Evolutionary conservation across 2,888 invertebrate genomes (phyloP).

Genomic region (Athripsodes cinereus): DNA sequence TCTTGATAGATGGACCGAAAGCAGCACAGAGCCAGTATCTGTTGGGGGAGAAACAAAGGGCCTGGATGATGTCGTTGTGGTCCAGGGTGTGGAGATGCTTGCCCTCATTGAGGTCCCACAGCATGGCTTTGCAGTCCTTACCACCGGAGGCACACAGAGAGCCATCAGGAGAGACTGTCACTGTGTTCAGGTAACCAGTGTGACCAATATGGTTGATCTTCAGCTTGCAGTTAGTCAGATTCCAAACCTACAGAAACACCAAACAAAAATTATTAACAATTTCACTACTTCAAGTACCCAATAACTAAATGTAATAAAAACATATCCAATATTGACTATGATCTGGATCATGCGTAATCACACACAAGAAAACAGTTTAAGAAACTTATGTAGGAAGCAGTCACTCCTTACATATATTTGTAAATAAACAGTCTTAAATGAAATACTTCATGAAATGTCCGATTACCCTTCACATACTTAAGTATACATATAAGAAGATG

Average conservation of each 20-base stretch:
- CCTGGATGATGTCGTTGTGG: slow-evolving; percentile 97
- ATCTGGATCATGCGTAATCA: too few species aligned
- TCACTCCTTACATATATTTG: too few species aligned
- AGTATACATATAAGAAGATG: too few species aligned
- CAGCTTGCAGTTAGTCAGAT: slow-evolving; percentile 95
- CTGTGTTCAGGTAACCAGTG: slow-evolving; percentile 95
- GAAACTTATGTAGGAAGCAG: too few species aligned
- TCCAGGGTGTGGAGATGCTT: slow-evolving; percentile 98
- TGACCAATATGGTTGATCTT: slow-evolving; percentile 99
- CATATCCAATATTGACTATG: too few species aligned
- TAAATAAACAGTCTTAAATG: too few species aligned
- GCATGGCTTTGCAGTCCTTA: slow-evolving; percentile 98
- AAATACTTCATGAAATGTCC: too few species aligned
- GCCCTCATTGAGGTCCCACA: slow-evolving; percentile 99
- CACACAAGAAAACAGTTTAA: too few species aligned
- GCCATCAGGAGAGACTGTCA: slow-evolving; percentile 98
- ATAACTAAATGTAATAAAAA: too few species aligned
- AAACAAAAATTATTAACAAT: too few species aligned
- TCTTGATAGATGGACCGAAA: slow-evolving; percentile 95
- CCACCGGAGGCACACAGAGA: slow-evolving; percentile 99
- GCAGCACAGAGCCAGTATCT: slow-evolving; percentile 99
- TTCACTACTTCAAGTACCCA: too few species aligned
- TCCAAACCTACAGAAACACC: slow-evolving; percentile 88
- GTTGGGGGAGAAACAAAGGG: slow-evolving; percentile 98
- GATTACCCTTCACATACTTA: too few species aligned